phyloP scores from a whole-genome alignment of 2,797 vertebrate genomes.

The Serranus cabrilla region DNA sequence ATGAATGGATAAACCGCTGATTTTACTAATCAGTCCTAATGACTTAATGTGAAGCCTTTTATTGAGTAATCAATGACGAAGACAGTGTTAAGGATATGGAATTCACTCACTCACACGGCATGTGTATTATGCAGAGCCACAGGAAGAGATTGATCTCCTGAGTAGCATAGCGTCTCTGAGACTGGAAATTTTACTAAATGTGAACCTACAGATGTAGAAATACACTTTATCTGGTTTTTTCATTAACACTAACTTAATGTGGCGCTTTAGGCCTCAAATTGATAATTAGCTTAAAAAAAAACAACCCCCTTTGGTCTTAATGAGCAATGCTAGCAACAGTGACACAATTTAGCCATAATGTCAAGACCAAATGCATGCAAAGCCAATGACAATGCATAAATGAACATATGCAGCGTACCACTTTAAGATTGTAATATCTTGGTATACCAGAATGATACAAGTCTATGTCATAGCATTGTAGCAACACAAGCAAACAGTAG shows the following conservation, averaged over 20 bases:
- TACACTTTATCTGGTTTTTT: not conserved
- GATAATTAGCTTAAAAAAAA: slow-evolving; percentile 38
- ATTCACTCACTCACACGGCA: slow-evolving; percentile 14
- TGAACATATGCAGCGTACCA: not conserved
- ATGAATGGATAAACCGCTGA: slow-evolving; percentile 20
- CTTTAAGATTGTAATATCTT: not conserved
- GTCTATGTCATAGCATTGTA: too few relatives aligned
- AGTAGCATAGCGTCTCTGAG: not conserved
- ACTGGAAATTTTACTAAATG: not conserved
- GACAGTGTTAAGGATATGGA: not conserved
- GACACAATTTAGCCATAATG: not conserved
- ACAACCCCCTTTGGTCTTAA: slow-evolving; percentile 38
- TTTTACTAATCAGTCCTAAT: slow-evolving; percentile 57
- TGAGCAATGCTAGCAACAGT: slow-evolving; percentile 15
- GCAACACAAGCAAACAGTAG: too few relatives aligned
- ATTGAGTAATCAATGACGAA: slow-evolving; percentile 53
- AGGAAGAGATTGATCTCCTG: not conserved
- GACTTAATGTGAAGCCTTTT: slow-evolving; percentile 50
- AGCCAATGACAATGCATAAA: not conserved
- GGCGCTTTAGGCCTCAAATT: slow-evolving; percentile 15
- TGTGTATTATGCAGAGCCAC: slow-evolving; percentile 9
- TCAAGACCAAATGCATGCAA: not conserved
- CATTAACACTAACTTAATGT: slow-evolving; percentile 21
- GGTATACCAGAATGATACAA: not conserved
- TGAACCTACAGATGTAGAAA: too few relatives aligned